Conservation (phyloP, 2,888 invertebrate species). For the Philonicus albiceps region DNA sequence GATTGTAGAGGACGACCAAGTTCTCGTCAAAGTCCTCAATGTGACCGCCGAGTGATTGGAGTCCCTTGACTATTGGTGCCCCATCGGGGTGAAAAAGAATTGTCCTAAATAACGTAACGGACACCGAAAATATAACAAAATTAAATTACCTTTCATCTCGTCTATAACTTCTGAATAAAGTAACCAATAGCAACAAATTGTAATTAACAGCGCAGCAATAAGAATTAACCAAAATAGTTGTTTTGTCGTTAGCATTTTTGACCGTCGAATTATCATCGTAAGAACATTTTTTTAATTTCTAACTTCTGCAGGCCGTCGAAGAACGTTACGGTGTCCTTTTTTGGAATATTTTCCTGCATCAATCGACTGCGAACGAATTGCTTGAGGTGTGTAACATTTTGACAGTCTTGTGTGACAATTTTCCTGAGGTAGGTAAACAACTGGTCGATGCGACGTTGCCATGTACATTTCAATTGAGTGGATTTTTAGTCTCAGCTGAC, state of each 20-base stretch:
- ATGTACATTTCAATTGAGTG: not conserved
- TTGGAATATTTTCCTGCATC: not conserved
- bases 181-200: slow-evolving; percentile 57
- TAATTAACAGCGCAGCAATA: slow-evolving; percentile 54
- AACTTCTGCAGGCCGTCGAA: not conserved
- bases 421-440: slow-evolving; percentile 5
- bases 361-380: not conserved
- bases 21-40: slow-evolving; percentile 67
- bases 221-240: slow-evolving; percentile 57
- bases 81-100: not conserved
- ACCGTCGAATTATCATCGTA: slow-evolving; percentile 52
- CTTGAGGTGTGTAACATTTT: slow-evolving; percentile 16
- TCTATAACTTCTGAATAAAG: slow-evolving; percentile 55
- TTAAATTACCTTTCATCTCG: slow-evolving; percentile 15
- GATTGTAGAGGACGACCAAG: slow-evolving; percentile 88
- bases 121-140: not conserved
- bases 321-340: not conserved
- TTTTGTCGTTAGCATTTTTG: slow-evolving; percentile 58
- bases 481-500: not conserved
- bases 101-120: not conserved
- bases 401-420: slow-evolving; percentile 2
- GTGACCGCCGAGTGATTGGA: not conserved
- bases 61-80: slow-evolving; percentile 1
- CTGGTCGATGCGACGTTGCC: not conserved
- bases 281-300: slow-evolving; percentile 43